A percentile compares a stretch with the other conserved stretches of the same genome.
Conservation (phyloP, 2,888 invertebrate genomes). For the Drosophila tripunctata region DNA sequence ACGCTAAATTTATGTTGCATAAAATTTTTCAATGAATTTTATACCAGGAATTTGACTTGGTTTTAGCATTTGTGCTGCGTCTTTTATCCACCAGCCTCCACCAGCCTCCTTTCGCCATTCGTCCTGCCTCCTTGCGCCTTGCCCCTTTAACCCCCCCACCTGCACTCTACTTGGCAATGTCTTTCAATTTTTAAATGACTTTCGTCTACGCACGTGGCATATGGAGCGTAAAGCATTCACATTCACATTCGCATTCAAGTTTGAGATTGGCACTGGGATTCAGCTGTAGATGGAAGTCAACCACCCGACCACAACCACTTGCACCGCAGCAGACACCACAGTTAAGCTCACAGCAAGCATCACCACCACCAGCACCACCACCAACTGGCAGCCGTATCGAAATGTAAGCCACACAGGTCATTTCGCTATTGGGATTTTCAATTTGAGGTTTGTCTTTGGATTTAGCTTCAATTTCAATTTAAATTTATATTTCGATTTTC, state of each 20-base stretch:
- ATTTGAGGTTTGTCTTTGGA: conserved; percentile 10
- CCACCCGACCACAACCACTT: conserved; percentile 7
- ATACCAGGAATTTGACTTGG: conserved; percentile 77
- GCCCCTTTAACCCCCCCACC: too few relatives aligned
- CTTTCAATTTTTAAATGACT: conserved; percentile 74
- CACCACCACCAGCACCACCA: conserved; percentile 37
- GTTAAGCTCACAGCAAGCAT: too few relatives aligned
- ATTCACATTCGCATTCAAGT: conserved; percentile 2
- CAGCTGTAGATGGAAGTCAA: conserved; percentile 14
- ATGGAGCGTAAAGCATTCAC: conserved; percentile 81
- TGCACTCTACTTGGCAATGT: conserved; percentile 38
- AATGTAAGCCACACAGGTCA: conserved; percentile 58
- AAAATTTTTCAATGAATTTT: conserved; percentile 82
- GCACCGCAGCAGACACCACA: neutral
- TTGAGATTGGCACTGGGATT: conserved; percentile 30
- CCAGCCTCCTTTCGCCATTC: neutral
- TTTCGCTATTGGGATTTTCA: conserved; percentile 24
- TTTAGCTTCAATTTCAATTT: neutral
- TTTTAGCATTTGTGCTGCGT: conserved; percentile 49
- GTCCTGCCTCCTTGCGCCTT: too few relatives aligned
- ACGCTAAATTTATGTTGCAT: conserved; percentile 82
- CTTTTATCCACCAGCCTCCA: neutral
- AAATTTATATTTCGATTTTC: neutral
- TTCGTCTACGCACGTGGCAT: conserved; percentile 80
- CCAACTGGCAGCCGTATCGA: conserved; percentile 56